Percentiles rank a stretch among this genome's conserved stretches.
Evolutionary conservation across 2,797 vertebrate genomes (phyloP).

Genomic region (Myioborus melanocephalus): DNA sequence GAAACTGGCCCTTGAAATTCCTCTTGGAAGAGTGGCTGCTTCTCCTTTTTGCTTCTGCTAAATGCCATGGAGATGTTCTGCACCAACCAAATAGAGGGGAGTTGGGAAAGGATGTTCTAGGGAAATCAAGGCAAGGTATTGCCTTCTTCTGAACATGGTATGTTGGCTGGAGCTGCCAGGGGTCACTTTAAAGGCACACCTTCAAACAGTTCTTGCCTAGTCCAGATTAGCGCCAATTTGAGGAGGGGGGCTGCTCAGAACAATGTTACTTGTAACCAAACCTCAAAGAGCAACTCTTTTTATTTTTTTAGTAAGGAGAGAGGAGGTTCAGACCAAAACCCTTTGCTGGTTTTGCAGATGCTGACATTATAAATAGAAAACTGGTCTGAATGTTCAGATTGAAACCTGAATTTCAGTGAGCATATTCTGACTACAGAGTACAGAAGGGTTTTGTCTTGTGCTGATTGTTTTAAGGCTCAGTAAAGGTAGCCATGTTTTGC

Average conservation of each 20-base stretch:
- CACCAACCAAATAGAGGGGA: background rate
- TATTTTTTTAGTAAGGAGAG: background rate
- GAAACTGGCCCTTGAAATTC: background rate
- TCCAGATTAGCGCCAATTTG: background rate
- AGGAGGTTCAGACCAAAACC: background rate
- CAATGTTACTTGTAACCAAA: background rate
- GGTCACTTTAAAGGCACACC: background rate
- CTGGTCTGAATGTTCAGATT: background rate
- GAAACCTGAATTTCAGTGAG: background rate
- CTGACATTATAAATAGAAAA: background rate
- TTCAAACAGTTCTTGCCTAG: background rate
- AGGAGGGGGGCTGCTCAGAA: background rate
- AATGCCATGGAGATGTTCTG: background rate
- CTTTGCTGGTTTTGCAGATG: background rate
- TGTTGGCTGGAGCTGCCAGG: background rate
- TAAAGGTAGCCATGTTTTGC: background rate
- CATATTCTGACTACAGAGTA: background rate
- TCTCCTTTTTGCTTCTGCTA: background rate
- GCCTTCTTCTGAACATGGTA: background rate
- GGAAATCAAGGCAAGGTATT: background rate
- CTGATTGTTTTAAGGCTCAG: background rate
- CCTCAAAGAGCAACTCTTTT: background rate
- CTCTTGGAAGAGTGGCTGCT: background rate
- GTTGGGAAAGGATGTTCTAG: background rate
- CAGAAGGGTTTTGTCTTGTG: background rate